Evolutionary conservation across 2,797 vertebrate genomes (phyloP).

Genomic region (Capromys pilorides): DNA sequence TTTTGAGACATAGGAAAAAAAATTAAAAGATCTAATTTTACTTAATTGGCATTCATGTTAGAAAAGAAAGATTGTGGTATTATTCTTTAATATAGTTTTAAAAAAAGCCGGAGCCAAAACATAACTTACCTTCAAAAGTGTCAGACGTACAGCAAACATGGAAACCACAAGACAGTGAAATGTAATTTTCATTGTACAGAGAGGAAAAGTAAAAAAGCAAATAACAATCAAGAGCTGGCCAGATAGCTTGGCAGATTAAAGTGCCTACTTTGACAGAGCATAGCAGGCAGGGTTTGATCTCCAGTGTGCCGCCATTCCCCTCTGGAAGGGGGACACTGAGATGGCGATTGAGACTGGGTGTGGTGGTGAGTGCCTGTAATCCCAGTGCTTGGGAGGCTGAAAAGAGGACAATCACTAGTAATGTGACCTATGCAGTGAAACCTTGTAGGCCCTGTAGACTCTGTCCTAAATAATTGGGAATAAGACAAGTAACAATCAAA

Average conservation of each 20-base stretch:
- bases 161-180: not conserved
- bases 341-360: too few species aligned
- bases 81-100: not conserved
- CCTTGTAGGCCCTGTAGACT: too few species aligned
- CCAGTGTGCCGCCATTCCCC: too few species aligned
- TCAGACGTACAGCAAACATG: not conserved
- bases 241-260: too few species aligned
- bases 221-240: not conserved
- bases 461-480: too few species aligned
- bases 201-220: not conserved
- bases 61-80: not conserved
- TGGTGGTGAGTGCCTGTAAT: too few species aligned
- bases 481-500: not conserved
- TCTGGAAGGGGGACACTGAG: too few species aligned
- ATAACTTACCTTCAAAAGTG: not conserved
- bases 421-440: too few species aligned
- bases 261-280: too few species aligned
- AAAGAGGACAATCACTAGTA: too few species aligned
- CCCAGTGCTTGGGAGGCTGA: too few species aligned
- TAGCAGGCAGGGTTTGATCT: too few species aligned
- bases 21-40: conserved; percentile 36
- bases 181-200: not conserved
- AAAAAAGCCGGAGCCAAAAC: not conserved
- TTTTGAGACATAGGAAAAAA: not conserved
- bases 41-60: not conserved